A percentile compares a stretch with the other conserved stretches of the same genome.
These are phyloP conservation scores for Pipistrellus pygmaeus DNA, from an alignment of 2,797 vertebrate species.

Conservation along the genomic window DNA sequence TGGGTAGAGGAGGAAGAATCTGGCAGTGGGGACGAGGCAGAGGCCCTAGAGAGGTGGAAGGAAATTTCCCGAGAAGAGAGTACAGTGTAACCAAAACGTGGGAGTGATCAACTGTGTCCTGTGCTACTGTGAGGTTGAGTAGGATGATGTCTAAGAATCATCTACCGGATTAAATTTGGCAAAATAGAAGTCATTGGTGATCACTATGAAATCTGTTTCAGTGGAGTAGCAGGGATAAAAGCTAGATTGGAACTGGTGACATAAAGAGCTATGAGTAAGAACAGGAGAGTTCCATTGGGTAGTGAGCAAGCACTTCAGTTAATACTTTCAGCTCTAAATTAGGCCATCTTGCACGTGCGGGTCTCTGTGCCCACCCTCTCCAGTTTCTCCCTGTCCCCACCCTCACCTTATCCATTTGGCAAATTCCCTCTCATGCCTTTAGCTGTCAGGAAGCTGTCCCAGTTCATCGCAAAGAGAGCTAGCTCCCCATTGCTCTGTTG, in stretches of 20 bases:
- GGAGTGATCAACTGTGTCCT: background rate
- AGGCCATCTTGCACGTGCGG: background rate
- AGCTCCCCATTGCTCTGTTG: background rate
- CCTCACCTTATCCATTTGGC: background rate
- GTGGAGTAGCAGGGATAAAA: background rate
- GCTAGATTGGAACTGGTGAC: background rate
- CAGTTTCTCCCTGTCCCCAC: background rate
- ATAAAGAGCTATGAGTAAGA: background rate
- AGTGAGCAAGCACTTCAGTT: conserved; percentile 9
- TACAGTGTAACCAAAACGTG: background rate
- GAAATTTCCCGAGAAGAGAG: background rate
- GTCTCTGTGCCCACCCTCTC: background rate
- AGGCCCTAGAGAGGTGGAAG: background rate
- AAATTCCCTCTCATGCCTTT: conserved; percentile 15
- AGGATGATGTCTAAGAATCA: background rate
- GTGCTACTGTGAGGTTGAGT: background rate
- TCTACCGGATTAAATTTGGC: background rate
- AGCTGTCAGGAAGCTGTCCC: conserved; percentile 6
- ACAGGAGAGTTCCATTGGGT: background rate
- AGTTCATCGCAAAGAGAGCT: background rate
- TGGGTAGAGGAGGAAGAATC: background rate
- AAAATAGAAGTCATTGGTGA: background rate
- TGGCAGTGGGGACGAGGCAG: background rate
- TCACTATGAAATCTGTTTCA: background rate
- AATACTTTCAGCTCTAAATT: background rate